Evolutionary conservation across 1,140 invertebrate genomes (phyloP).

Genomic region (Melanaphis sacchari): DNA sequence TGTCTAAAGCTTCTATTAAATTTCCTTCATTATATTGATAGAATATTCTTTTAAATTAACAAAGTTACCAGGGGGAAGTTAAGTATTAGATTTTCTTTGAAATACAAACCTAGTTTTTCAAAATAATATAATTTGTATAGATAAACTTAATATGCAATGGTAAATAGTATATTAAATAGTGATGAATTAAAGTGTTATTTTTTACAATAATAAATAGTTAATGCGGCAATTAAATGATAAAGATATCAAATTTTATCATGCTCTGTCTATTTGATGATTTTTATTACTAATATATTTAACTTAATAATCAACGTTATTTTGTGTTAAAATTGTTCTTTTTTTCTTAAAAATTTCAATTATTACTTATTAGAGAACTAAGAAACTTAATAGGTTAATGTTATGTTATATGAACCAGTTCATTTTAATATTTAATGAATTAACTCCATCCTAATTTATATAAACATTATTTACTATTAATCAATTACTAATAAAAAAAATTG

Average conservation of each 20-base stretch:
- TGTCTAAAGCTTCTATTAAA: too few species aligned
- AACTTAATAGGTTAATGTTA: not conserved
- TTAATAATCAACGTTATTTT: not conserved
- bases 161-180: too few species aligned
- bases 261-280: not conserved
- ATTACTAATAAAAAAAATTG: not conserved
- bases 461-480: not conserved
- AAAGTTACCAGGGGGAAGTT: too few species aligned
- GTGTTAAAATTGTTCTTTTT: not conserved
- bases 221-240: too few species aligned
- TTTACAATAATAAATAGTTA: too few species aligned
- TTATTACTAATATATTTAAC: too few species aligned
- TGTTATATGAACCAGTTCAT: not conserved
- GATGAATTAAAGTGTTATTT: too few species aligned
- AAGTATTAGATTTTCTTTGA: too few species aligned
- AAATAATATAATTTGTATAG: too few species aligned
- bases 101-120: too few species aligned
- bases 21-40: not conserved
- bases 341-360: not conserved
- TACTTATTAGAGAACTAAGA: too few species aligned
- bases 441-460: not conserved
- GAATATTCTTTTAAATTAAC: not conserved
- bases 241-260: not conserved
- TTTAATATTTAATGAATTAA: not conserved
- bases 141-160: too few species aligned